Base-by-base conservation (phyloP, 2,797 vertebrate species). In the Perodicticus potto region DNA sequence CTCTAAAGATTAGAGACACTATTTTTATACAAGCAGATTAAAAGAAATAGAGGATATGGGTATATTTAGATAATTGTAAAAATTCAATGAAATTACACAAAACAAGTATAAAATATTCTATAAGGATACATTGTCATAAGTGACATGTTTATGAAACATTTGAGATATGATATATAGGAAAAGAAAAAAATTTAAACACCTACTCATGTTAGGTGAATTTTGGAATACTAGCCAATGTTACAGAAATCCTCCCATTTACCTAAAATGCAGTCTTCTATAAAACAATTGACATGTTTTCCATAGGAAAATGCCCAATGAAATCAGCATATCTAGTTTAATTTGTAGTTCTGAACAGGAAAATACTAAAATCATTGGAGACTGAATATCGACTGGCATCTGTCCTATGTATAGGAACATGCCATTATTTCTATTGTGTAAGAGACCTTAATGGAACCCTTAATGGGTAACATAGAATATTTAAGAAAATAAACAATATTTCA, bases 301-400 rank as follows among this genome's bases (percentile, higher is more conserved):
- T 0, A 73, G 37, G 40, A 95, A 96, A 94, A 84, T 90, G 27
- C 13, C 14, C 32, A 78, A 22, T 55, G 67, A 76, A 86, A 92
- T 90, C 63, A 89, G 22, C 43, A 78, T 49, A 34, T 49, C 19
- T 76, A 92, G 53, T 67, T 53, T 74, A 80, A 74, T 81, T 70
- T 81, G 61, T 17, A 88, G 84, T 65, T 96, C 37, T 85, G 43
- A 85, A 72, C 17, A 74, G 34, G 61, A 86, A 96, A 96, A 87
- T 25, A 90, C 25, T 86, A 86, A 82, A 83, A 43, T 14, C 10
- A 73, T 91, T 34, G 72, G 17, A 96, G 13, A 74, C 2, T 23
- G 69, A 83, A 70, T 5, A 45, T 1, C 4, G 4, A 53, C 49
- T 37, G 32, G 40, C 16, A 69, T n/a, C 14, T 76, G 29, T 20